Percentiles rank a stretch among this genome's conserved stretches.
Evolutionary conservation across 2,113 vertebrate species (phyloP).

Genomic region (Anoura caudifer): DNA sequence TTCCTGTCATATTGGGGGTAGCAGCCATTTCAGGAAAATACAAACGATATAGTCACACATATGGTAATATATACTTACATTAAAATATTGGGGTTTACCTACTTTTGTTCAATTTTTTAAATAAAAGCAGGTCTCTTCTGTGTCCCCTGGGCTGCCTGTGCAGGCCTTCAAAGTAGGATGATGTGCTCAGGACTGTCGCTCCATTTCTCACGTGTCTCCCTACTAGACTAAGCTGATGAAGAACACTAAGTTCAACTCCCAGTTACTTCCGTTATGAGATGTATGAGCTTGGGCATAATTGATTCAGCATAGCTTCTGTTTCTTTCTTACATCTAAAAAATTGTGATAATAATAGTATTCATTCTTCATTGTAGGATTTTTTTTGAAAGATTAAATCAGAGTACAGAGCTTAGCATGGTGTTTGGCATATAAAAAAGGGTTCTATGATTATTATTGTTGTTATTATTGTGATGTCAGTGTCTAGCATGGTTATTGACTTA

Average conservation of each 20-base stretch:
- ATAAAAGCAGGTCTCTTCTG: neutral
- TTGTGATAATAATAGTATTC: conserved; percentile 13
- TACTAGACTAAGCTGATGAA: neutral
- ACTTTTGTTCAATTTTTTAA: neutral
- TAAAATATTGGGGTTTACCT: neutral
- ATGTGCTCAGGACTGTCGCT: neutral
- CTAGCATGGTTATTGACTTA: neutral
- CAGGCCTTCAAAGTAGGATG: neutral
- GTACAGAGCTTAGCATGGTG: neutral
- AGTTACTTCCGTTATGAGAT: conserved; percentile 42
- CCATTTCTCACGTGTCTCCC: neutral
- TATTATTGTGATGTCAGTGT: neutral
- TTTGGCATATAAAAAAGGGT: neutral
- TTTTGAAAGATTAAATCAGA: neutral
- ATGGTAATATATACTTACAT: neutral
- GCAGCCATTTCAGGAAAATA: neutral
- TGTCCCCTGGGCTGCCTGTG: neutral
- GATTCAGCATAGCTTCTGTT: conserved; percentile 42
- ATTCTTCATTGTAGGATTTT: neutral
- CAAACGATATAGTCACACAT: neutral
- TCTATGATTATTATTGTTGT: neutral
- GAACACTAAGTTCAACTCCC: neutral
- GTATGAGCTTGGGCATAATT: neutral
- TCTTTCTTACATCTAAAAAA: conserved; percentile 67
- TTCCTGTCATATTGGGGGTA: neutral